phyloP scores from a whole-genome alignment of 2,888 invertebrate genomes.

The Hecatera dysodea region DNA sequence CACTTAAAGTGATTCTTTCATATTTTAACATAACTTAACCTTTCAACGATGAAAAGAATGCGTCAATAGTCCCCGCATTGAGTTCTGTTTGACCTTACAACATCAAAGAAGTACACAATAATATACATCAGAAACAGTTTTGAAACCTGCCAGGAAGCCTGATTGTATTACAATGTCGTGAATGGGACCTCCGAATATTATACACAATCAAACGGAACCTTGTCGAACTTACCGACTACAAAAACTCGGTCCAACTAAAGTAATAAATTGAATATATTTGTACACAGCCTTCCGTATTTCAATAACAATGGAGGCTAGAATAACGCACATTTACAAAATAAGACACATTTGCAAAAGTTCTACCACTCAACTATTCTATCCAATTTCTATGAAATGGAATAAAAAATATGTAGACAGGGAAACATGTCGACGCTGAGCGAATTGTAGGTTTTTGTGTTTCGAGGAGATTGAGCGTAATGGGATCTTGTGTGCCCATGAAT shows the following conservation, averaged over 20 bases:
- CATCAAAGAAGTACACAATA: conserved; percentile 27
- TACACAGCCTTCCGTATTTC: conserved; percentile 57
- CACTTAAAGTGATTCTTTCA: background rate
- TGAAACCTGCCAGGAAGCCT: background rate
- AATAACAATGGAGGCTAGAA: conserved; percentile 61
- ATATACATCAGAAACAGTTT: conserved; percentile 13
- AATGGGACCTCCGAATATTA: conserved; percentile 36
- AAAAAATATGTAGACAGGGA: conserved; percentile 46
- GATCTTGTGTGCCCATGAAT: background rate
- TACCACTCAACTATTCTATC: conserved; percentile 53
- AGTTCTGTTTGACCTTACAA: conserved; percentile 12
- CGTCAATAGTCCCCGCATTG: background rate
- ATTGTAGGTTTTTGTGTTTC: conserved; percentile 28
- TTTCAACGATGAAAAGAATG: background rate
- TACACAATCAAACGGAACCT: conserved; percentile 46
- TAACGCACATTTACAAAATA: conserved; percentile 43
- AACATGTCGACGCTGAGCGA: conserved; percentile 1
- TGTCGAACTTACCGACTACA: conserved; percentile 51
- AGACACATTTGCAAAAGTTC: conserved; percentile 46
- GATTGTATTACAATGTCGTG: conserved; percentile 7
- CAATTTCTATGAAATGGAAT: conserved; percentile 55
- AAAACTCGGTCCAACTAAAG: conserved; percentile 50
- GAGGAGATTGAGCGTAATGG: conserved; percentile 14
- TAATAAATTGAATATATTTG: conserved; percentile 64
- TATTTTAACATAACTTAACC: conserved; percentile 2